Evolutionary conservation across 2,888 invertebrate species (phyloP).

Genomic region (Andrena camellia): DNA sequence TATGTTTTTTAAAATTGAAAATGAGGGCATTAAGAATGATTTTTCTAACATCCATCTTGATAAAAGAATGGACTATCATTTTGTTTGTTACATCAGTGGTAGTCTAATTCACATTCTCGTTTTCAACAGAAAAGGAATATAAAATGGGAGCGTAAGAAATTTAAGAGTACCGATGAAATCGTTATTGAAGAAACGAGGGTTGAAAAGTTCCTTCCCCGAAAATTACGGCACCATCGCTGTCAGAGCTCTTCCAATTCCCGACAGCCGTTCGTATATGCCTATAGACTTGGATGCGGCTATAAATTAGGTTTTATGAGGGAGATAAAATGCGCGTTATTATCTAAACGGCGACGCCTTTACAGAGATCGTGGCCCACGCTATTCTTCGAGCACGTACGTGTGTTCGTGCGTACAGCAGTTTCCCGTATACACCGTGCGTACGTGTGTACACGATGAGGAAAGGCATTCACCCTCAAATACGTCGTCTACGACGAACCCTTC

Average conservation of each 20-base stretch:
- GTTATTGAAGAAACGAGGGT: conserved; percentile 33
- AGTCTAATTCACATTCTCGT: too few relatives aligned
- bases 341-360: conserved; percentile 84
- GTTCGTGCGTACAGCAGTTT: conserved; percentile 16
- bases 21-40: neutral
- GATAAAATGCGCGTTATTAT: conserved; percentile 85
- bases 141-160: neutral
- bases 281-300: conserved; percentile 83
- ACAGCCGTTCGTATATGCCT: conserved; percentile 77
- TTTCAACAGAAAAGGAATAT: too few relatives aligned
- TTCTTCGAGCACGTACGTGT: conserved; percentile 68
- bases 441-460: conserved; percentile 40
- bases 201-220: conserved; percentile 47
- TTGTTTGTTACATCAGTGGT: too few relatives aligned
- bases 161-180: conserved; percentile 3
- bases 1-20: neutral
- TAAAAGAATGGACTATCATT: neutral
- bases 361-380: conserved; percentile 81
- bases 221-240: conserved; percentile 68
- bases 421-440: neutral
- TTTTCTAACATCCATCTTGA: neutral
- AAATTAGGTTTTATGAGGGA: conserved; percentile 85
- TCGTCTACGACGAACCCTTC: conserved; percentile 66
- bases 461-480: conserved; percentile 68
- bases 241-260: conserved; percentile 78